Base-by-base conservation (phyloP, 2,113 vertebrate genomes). In the Astatotilapia flaviijosephi region DNA sequence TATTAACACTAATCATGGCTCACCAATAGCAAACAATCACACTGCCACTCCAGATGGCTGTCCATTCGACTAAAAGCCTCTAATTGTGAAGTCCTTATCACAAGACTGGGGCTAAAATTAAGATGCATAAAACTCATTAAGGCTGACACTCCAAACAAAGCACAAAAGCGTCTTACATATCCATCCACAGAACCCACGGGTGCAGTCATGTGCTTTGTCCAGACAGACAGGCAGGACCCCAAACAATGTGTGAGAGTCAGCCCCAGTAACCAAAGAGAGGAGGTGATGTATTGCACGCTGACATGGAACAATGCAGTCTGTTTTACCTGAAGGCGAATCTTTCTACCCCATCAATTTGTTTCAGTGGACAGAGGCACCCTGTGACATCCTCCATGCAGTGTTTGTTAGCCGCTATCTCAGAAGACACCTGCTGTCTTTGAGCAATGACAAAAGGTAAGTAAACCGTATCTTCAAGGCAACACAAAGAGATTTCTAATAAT, bases 221-320 rank as follows among this genome's bases (percentile, higher is more conserved):
- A 79, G 89, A 56, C 84, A 35, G 90, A 89, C 94, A 89, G 90
- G 89, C 89, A 37, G 54, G 45, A 75, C 79, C 79, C 80, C 87
- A 92, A 92, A 96, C 93, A 95, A 95, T 95, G 92, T 87, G 88
- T 91, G 89, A 86, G 89, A 92, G 93, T 94, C 93, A 86, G 90
- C 84, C 84, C 89, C 92, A 90, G 93, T 73, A 91, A 86, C 92
- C 93, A 79, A 91, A 53, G 84, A 26, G 82, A 93, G 86, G 91
- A 94, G 89, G 91, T 94, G 94, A 96, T 96, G 94, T 92, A 94
- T 94, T 92, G 93, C 90, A 93, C 91, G 83, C 84, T 92, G 86
- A 84, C 93, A 86, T 87, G 89, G 90, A 94, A 96, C 91, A 95
- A 96, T 95, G 92, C 92, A 68, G 94, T 31, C 89, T 89, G 92